A percentile compares a stretch with the other conserved stretches of the same genome.
Evolutionary conservation across 2,888 invertebrate genomes (phyloP).

Genomic region (Ommatoiulus sabulosus): DNA sequence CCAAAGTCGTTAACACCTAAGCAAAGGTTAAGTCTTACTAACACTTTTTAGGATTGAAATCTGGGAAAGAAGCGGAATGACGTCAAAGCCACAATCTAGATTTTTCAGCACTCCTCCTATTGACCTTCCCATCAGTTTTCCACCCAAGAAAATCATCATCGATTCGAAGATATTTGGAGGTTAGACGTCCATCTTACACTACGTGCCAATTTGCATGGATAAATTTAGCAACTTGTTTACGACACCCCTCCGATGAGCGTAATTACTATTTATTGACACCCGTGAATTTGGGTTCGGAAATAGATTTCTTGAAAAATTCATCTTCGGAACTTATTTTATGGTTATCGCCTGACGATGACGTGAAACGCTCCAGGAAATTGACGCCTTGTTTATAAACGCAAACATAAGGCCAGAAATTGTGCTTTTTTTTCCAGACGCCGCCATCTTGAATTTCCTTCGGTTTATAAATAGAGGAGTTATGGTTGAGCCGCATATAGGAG

Average conservation of each 20-base stretch:
- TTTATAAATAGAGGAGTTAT: not conserved
- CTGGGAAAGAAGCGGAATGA: constrained; percentile 1
- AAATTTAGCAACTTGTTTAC: constrained; percentile 2
- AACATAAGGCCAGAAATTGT: not conserved
- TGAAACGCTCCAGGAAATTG: constrained; percentile 4
- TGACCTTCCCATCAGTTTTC: not conserved
- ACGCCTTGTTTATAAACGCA: not conserved
- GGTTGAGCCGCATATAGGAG: not conserved
- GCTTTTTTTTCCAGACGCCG: not conserved
- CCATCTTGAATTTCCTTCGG: not conserved
- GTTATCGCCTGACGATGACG: not conserved
- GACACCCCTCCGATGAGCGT: not conserved
- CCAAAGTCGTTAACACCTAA: constrained; percentile 33
- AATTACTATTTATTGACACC: not conserved
- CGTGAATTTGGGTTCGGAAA: not conserved
- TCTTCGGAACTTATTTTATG: not conserved
- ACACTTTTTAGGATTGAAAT: not conserved
- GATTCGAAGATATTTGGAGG: constrained; percentile 4
- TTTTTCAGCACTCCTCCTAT: not conserved
- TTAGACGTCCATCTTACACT: not conserved
- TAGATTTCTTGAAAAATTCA: constrained; percentile 1
- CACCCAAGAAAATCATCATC: not conserved
- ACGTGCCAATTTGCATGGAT: constrained; percentile 19
- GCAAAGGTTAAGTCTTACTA: constrained; percentile 2
- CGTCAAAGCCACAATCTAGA: constrained; percentile 9